Conservation (phyloP, 2,797 vertebrate genomes). For the Microctenopoma steveboyesi region DNA sequence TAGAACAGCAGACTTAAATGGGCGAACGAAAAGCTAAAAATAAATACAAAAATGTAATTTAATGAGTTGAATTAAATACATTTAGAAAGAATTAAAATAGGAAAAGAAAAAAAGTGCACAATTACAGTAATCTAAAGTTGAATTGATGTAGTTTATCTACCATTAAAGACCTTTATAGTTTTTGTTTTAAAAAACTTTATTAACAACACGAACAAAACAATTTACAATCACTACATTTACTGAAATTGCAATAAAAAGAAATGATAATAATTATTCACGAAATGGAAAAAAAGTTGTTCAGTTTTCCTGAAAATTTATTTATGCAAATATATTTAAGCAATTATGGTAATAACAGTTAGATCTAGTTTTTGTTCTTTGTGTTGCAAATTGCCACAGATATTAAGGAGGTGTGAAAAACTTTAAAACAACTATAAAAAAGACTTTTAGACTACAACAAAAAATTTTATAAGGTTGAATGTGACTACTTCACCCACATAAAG, state of each 20-base stretch:
- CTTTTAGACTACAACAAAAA: too few species aligned
- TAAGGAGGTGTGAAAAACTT: too few species aligned
- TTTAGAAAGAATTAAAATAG: background rate
- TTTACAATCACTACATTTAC: background rate
- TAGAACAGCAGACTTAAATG: background rate
- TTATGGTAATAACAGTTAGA: too few species aligned
- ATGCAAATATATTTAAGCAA: too few species aligned
- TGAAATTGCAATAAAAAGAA: too few species aligned
- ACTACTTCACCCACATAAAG: background rate
- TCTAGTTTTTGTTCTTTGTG: too few species aligned
- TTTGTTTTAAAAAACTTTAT: background rate
- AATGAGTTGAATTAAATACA: background rate
- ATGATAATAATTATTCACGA: too few species aligned
- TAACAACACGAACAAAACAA: background rate
- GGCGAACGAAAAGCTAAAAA: conserved; percentile 22
- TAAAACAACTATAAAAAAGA: too few species aligned
- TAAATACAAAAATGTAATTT: background rate
- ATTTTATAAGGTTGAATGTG: background rate
- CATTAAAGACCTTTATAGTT: background rate
- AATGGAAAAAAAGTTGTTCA: too few species aligned
- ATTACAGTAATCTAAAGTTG: background rate
- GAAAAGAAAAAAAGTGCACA: background rate
- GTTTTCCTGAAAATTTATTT: too few species aligned
- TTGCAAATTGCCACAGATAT: too few species aligned
- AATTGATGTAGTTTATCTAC: background rate